Conservation (phyloP, 2,797 vertebrate genomes). For the Enteromius treurensis region DNA sequence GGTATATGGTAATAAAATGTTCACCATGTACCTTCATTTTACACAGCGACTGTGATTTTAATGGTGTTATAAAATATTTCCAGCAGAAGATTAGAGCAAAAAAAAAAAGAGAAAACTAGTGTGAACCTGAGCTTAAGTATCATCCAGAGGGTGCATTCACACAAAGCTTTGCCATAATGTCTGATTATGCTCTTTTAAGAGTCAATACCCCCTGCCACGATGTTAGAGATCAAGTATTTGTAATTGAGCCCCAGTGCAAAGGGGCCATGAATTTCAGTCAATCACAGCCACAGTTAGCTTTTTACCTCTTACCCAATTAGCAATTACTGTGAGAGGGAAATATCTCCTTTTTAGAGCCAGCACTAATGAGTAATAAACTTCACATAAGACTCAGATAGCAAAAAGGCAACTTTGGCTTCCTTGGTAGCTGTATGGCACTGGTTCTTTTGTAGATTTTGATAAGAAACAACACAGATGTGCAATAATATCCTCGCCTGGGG, state of each 20-base stretch:
- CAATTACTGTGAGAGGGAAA: constrained; percentile 56
- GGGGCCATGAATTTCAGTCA: constrained; percentile 58
- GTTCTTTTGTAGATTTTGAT: constrained; percentile 37
- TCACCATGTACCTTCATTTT: constrained; percentile 1
- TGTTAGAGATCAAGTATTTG: constrained; percentile 55
- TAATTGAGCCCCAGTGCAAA: constrained; percentile 61
- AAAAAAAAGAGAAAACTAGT: constrained; percentile 18
- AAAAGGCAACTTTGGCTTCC: constrained; percentile 34
- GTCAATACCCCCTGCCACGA: constrained; percentile 50
- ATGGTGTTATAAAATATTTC: constrained; percentile 40
- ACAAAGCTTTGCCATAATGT: constrained; percentile 43
- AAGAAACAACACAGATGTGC: constrained; percentile 44
- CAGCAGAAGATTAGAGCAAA: not conserved
- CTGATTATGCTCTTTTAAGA: constrained; percentile 42
- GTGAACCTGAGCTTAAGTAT: constrained; percentile 38
- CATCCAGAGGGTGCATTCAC: constrained; percentile 24
- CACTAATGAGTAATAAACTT: constrained; percentile 68
- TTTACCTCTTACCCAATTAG: constrained; percentile 68
- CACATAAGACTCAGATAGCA: constrained; percentile 54
- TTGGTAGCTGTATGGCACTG: constrained; percentile 40
- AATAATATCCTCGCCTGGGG: constrained; percentile 39
- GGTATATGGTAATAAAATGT: not conserved
- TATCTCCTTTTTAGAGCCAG: constrained; percentile 47
- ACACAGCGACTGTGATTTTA: constrained; percentile 11
- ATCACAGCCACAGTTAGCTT: constrained; percentile 56